Conservation (phyloP, 2,113 vertebrate genomes). For the Chionis minor region DNA sequence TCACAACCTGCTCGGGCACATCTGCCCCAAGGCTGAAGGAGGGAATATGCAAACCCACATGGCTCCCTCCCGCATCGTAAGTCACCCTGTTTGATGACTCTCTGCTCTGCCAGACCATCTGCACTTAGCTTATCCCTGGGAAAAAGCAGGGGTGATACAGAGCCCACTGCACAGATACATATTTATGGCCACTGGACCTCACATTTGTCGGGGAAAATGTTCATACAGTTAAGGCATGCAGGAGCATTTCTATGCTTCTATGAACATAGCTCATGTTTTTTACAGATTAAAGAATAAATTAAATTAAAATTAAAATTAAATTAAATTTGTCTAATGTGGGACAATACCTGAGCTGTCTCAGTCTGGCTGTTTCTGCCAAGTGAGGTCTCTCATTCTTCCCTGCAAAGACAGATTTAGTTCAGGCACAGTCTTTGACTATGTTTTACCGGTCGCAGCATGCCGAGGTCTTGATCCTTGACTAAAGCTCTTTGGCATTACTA, state of each 20-base stretch:
- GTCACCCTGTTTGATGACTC: rapidly evolving
- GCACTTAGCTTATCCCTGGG: not conserved
- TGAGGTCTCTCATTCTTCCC: not conserved
- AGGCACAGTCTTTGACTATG: not conserved
- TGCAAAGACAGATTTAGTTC: not conserved
- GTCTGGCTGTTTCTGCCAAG: not conserved
- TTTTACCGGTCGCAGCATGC: not conserved
- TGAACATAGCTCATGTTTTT: not conserved
- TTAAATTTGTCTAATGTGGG: not conserved
- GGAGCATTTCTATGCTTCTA: not conserved
- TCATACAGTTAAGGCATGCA: not conserved
- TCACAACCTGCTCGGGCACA: not conserved
- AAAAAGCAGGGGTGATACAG: not conserved
- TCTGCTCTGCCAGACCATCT: not conserved
- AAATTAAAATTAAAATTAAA: not conserved
- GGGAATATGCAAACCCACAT: not conserved
- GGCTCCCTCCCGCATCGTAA: rapidly evolving
- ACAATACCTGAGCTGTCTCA: not conserved
- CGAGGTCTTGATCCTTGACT: not conserved
- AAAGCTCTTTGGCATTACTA: not conserved
- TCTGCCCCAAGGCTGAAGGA: not conserved
- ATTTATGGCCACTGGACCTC: not conserved
- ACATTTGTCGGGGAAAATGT: not conserved
- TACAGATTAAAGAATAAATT: not conserved
- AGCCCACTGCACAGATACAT: rapidly evolving